Evolutionary conservation across 2,113 vertebrate genomes (phyloP).

Genomic region (Neodon shergylaensis): DNA sequence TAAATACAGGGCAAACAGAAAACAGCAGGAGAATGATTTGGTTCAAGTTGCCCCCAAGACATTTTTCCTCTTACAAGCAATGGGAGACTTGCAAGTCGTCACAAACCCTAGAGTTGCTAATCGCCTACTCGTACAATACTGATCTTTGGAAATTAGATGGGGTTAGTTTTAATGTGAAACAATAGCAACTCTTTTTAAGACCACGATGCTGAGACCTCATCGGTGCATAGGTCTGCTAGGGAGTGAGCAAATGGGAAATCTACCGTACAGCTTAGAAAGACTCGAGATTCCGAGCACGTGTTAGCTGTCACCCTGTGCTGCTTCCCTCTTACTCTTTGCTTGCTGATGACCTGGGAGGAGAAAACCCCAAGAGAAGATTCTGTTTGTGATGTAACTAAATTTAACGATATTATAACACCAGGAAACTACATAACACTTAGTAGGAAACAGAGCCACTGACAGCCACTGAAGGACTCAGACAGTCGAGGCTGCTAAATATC

Average conservation of each 20-base stretch:
- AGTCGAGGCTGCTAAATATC: background rate
- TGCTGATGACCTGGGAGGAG: background rate
- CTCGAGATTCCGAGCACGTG: background rate
- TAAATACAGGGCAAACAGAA: constrained; percentile 25
- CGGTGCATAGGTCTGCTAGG: background rate
- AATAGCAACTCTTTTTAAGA: constrained; percentile 9
- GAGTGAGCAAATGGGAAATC: background rate
- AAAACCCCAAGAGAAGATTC: background rate
- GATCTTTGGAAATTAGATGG: constrained; percentile 50
- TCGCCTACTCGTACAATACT: background rate
- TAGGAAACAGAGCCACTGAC: background rate
- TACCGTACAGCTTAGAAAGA: background rate
- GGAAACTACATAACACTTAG: constrained; percentile 9
- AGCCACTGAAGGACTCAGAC: background rate
- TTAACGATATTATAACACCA: background rate
- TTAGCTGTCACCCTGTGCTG: background rate
- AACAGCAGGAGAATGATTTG: background rate
- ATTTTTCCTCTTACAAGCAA: constrained; percentile 43
- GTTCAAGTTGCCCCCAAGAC: background rate
- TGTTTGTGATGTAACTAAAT: constrained; percentile 26
- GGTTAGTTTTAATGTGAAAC: constrained; percentile 18
- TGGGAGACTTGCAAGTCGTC: background rate
- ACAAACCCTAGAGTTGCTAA: background rate
- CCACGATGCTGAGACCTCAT: background rate
- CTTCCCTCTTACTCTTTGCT: background rate